Evolutionary conservation across 1,140 invertebrate genomes (phyloP), one percentile per base, ranked within the genome.

Genomic region (Megalopta genalis): DNA sequence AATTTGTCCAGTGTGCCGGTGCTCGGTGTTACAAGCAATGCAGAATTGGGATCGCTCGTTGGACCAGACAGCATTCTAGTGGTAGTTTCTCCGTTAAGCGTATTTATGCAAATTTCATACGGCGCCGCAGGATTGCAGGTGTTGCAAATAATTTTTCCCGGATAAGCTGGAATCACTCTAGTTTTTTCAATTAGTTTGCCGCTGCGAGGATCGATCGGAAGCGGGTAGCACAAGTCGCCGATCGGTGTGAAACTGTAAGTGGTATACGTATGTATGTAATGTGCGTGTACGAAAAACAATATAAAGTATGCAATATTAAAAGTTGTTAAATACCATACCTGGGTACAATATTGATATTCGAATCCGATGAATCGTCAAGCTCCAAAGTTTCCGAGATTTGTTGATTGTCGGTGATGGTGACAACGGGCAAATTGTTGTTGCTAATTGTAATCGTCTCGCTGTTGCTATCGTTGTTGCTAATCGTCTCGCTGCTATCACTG

Each of bases 141-240:
- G 6, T 18, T 63, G n/a, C 83, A 86, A 21, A 59, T 42, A 12
- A 62, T n/a, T 68, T 87, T 87, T 0, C 78, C 86, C 23, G 87
- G 87, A 66, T 81, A 65, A 4, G 86, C 87, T 6, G 87, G 87
- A 2, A 63, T 84, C 4, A 88, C 86, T 77, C 64, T 86, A 12
- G 46, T 70, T 12, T 67, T 63, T 25, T 85, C 68, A 25, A 69
- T 65, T n/a, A 60, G 10, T 37, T 82, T 85, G 1, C n/a, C 25
- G 32, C 16, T 73, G 14, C 10, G 42, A 4, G 60, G 12, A 39
- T 39, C 75, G 0, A 73, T n/a, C 21, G 42, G 64, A 27, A 60
- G 71, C 9, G 85, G 84, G 5, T 76, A 68, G 21, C 85, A 87
- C 12, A 86, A 32, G 25, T 86, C 85, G 16, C 82, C 85, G 23